These are phyloP conservation scores for Alsophila aescularia DNA, from an alignment of 2,888 invertebrate species.

Conservation along the genomic window DNA sequence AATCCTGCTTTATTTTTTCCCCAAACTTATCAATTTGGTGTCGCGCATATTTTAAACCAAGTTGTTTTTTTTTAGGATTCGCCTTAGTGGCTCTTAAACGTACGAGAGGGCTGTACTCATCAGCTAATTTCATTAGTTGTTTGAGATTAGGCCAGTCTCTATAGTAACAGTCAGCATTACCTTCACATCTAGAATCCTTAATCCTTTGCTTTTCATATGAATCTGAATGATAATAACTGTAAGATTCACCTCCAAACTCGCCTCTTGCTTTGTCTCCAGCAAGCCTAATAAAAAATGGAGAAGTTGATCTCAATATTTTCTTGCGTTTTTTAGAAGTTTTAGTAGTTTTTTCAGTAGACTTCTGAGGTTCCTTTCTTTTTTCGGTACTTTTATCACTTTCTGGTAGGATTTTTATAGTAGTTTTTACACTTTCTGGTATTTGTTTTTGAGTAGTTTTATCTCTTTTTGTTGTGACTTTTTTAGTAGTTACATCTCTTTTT, in stretches of 20 bases:
- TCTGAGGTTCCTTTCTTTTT: too few relatives aligned
- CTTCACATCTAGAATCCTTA: not conserved
- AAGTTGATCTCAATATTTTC: too few relatives aligned
- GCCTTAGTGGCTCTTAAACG: not conserved
- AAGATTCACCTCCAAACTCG: not conserved
- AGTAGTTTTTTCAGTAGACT: too few relatives aligned
- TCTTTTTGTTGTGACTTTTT: too few relatives aligned
- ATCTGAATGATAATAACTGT: not conserved
- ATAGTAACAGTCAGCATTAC: not conserved
- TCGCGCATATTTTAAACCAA: not conserved
- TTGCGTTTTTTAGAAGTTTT: too few relatives aligned
- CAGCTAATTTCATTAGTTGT: too few relatives aligned
- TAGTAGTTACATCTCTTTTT: too few relatives aligned
- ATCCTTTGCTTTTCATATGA: not conserved
- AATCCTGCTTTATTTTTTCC: not conserved
- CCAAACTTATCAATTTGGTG: not conserved
- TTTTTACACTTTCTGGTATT: too few relatives aligned
- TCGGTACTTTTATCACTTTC: too few relatives aligned
- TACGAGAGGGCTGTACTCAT: not conserved
- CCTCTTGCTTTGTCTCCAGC: not conserved
- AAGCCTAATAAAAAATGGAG: not conserved
- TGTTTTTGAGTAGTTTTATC: too few relatives aligned
- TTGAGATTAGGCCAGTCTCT: not conserved
- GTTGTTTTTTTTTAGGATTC: not conserved
- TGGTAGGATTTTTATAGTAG: too few relatives aligned